Evolutionary conservation across 1,140 invertebrate genomes (phyloP), one percentile per base, ranked within the genome.

Genomic region (Lordiphosa stackelbergi): DNA sequence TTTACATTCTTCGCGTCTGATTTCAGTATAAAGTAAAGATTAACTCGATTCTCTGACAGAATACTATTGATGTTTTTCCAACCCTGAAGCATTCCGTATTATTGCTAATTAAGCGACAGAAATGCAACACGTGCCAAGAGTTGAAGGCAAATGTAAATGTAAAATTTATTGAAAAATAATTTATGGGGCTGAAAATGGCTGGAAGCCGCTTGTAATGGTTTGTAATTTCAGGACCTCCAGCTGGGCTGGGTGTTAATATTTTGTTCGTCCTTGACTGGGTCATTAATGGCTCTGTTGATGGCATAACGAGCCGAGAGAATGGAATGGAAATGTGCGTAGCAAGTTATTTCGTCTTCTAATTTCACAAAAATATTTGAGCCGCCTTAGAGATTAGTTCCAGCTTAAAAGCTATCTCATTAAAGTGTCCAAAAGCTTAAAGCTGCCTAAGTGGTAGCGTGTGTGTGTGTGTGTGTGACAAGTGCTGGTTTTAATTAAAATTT

Each of bases 401-500:
- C 37, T 37, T 46, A 24, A 56, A 19, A 35, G 53, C 51, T 40
- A 22, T 53, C 13, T 66, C 53, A 83, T 83, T 83, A 79, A 81
- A 81, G 58, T 53, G 49, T 38, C 51, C 31, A 10, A 37, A 10
- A 40, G 55, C 53, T 59, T 66, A n/a, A 65, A 73, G 64, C 61
- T 49, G 38, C 41, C 28, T 16, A 9, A 13, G 4, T 48, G 31
- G 13, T 31, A 28, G 42, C 38, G 35, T 22, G 9, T 12, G 41
- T 24, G 49, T 51, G 41, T 51, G 53, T 51, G 58, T 68, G 53
- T 51, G 58, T 68, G 64, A 61, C 64, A 63, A 69, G 57, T 59
- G 77, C 72, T 65, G 72, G 72, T 75, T 81, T 81, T 81, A 83
- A 81, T 81, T 81, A 81, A 75, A 81, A 83, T 77, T 81, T 83